Base-by-base conservation (phyloP, 2,113 vertebrate genomes). In the Sinocyclocheilus anophthalmus region DNA sequence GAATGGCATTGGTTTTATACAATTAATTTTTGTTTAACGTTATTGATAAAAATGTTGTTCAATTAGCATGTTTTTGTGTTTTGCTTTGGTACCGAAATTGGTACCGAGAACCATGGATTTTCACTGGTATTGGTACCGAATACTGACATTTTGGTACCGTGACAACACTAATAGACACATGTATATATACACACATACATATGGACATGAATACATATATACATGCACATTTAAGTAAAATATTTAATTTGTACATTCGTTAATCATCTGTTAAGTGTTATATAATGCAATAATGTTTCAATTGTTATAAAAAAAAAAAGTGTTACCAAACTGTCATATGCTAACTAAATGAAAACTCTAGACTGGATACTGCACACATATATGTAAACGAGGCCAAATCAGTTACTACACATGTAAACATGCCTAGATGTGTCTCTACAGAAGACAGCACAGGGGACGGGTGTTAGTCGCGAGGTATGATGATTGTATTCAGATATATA, bases 401-500 rank as follows among this genome's bases (percentile, higher is more conserved):
- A 22, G 50, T 77, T 5, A 78, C 50, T 78, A 2, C 0, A 50
- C 39, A 48, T 67, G 42, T 45, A 48, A 67, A 81, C 79, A 18
- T 81, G 50, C 61, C 79, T 67, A 81, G 79, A 48, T 81, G 79
- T 37, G 63, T 69, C 63, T 39, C 76, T 67, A 78, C 82, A 84
- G 69, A 39, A 63, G 73, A 65, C 55, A 76, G 48, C n/a, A 55
- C 14, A 55, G 42, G 81, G 63, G 16, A 57, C 20, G 11, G 50
- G 10, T 55, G 37, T 67, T 42, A 61, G 75, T 50, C 6, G 10
- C 8, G 50, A 16, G 7, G 30, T 37, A 20, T 20, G 48, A 78
- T 3, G 10, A 5, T n/a, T 50, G 50, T 50, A 5, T 33, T 30
- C 2, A 2, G 59, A 48, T 59, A 11, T 24, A 13, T 6, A 61